phyloP scores from a whole-genome alignment of 2,113 vertebrate genomes.

The Suricata suricatta region DNA sequence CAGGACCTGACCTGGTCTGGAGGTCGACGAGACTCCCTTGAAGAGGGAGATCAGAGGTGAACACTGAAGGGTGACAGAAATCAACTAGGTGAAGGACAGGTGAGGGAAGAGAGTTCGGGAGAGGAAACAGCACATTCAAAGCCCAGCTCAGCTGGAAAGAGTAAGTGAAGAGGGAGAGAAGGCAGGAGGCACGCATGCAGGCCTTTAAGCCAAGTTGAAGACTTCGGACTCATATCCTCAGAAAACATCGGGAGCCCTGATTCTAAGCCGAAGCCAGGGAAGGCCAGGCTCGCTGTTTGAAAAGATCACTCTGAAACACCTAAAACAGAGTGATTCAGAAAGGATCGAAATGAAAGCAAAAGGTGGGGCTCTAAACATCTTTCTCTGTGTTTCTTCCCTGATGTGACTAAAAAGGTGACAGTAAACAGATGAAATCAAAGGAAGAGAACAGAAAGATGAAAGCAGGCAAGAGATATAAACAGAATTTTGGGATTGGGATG shows the following conservation, averaged over 20 bases:
- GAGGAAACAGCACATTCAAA: not conserved
- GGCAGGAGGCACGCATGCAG: no score
- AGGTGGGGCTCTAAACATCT: not conserved
- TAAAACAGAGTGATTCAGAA: slow-evolving; percentile 7
- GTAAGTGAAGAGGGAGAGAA: rapidly evolving
- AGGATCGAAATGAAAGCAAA: not conserved
- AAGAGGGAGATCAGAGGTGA: not conserved
- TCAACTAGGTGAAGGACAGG: not conserved
- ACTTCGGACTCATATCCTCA: not conserved
- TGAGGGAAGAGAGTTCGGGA: not conserved
- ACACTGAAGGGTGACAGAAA: not conserved
- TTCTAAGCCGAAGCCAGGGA: not conserved
- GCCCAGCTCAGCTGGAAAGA: not conserved
- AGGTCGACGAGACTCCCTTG: not conserved
- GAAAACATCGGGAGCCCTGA: not conserved
- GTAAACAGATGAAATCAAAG: not conserved
- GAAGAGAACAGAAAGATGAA: not conserved
- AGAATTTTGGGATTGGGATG: not conserved
- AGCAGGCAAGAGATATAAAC: not conserved
- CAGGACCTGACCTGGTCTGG: not conserved
- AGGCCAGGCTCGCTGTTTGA: not conserved
- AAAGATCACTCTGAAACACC: not conserved
- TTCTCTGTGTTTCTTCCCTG: slow-evolving; percentile 3
- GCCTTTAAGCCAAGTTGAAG: not conserved
- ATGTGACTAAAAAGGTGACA: not conserved